A percentile compares a stretch with the other conserved stretches of the same genome.
These are phyloP conservation scores for Neoaliturus tenellus DNA, from an alignment of 2,888 invertebrate genomes.

Conservation along the genomic window DNA sequence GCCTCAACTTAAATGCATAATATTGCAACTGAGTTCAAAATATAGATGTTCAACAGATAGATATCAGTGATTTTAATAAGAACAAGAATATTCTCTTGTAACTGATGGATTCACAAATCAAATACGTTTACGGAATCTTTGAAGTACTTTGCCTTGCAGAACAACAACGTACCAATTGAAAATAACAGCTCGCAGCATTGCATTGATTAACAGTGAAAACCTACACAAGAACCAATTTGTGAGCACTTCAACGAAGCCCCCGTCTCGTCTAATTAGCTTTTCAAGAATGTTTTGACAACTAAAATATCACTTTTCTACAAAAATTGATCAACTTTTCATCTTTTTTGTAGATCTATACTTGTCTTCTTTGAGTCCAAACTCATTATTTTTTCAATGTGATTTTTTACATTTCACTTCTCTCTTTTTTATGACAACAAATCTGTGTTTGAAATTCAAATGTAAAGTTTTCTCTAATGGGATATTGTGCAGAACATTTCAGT, in stretches of 20 bases:
- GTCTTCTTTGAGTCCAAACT: not conserved
- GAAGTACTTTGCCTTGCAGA: not conserved
- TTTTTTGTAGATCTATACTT: not conserved
- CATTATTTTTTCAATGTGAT: not conserved
- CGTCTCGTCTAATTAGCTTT: conserved; percentile 18
- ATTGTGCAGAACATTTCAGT: too few species aligned
- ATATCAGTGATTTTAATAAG: too few species aligned
- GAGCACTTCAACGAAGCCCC: not conserved
- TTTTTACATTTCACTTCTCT: too few species aligned
- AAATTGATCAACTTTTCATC: not conserved
- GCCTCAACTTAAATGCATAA: too few species aligned
- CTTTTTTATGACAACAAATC: too few species aligned
- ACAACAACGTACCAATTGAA: conserved; percentile 14
- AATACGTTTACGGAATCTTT: not conserved
- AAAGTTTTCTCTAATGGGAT: too few species aligned
- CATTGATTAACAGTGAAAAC: conserved; percentile 31
- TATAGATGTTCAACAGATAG: too few species aligned
- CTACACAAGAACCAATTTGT: conserved; percentile 16
- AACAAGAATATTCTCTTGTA: too few species aligned
- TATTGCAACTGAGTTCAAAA: too few species aligned
- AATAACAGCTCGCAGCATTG: conserved; percentile 17
- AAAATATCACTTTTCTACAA: conserved; percentile 21
- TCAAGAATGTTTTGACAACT: conserved; percentile 24
- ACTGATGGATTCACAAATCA: not conserved
- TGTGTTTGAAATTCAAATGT: too few species aligned